A percentile compares a stretch with the other conserved stretches of the same genome.
phyloP scores from a whole-genome alignment of 2,888 invertebrate species.

The Eupithecia subumbrata region DNA sequence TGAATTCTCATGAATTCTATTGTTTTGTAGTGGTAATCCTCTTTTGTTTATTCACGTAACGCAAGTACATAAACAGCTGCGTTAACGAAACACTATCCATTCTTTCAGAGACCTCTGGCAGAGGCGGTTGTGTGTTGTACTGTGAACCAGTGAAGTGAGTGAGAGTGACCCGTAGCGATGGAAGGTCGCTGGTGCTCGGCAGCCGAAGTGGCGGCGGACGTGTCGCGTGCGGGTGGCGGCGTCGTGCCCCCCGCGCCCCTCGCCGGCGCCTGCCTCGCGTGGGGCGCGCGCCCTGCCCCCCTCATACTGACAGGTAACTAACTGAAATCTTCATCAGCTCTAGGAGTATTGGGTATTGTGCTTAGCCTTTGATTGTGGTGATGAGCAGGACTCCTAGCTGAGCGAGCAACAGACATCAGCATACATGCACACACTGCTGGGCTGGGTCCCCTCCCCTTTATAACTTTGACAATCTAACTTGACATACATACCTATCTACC shows the following conservation, averaged over 20 bases:
- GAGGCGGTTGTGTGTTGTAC: background rate
- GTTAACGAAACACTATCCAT: background rate
- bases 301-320: background rate
- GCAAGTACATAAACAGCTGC: background rate
- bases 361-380: too few species aligned
- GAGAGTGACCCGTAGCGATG: background rate
- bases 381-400: too few species aligned
- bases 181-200: background rate
- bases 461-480: too few species aligned
- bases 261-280: background rate
- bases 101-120: background rate
- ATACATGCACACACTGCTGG: too few species aligned
- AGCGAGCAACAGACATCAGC: too few species aligned
- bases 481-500: too few species aligned
- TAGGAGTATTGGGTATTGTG: too few species aligned
- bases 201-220: background rate
- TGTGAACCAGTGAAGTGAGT: background rate
- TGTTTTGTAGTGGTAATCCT: background rate
- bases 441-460: too few species aligned
- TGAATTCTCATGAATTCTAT: background rate
- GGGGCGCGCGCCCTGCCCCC: background rate
- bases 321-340: too few species aligned
- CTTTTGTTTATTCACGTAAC: background rate
- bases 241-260: background rate
- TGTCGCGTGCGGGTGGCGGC: background rate